These are phyloP conservation scores for Elymnias hypermnestra DNA, from an alignment of 1,140 invertebrate genomes.

Conservation along the genomic window DNA sequence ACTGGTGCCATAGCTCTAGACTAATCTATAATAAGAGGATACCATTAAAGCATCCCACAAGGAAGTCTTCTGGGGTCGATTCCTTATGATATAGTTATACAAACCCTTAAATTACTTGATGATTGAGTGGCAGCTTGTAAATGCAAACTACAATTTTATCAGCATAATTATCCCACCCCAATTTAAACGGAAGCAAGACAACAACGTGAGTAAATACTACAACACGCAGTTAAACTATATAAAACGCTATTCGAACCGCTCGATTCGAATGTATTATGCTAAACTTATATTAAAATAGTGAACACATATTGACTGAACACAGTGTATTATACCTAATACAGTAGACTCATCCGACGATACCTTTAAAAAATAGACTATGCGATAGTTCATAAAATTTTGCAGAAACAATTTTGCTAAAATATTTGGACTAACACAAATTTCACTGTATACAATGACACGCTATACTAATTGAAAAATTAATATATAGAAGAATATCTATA, in stretches of 20 bases:
- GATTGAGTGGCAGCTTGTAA: slow-evolving; percentile 3
- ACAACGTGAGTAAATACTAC: slow-evolving; percentile 23
- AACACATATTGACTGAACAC: slow-evolving; percentile 71
- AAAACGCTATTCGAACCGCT: slow-evolving; percentile 22
- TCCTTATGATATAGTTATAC: slow-evolving; percentile 5
- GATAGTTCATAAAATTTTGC: slow-evolving; percentile 31
- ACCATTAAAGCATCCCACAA: slow-evolving; percentile 1
- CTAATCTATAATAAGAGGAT: slow-evolving; percentile 6
- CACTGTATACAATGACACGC: slow-evolving; percentile 38
- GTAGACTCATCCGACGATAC: slow-evolving; percentile 27
- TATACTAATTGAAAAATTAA: slow-evolving; percentile 42
- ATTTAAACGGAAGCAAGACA: slow-evolving; percentile 19
- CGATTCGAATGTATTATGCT: slow-evolving; percentile 22
- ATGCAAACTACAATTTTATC: slow-evolving; percentile 9
- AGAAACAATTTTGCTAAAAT: slow-evolving; percentile 62
- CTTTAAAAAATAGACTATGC: slow-evolving; percentile 47
- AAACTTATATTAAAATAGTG: slow-evolving; percentile 46
- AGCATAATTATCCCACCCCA: slow-evolving; percentile 5
- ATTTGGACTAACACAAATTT: slow-evolving; percentile 62
- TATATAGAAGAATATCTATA: slow-evolving; percentile 51
- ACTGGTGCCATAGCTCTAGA: slow-evolving; percentile 5
- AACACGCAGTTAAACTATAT: slow-evolving; percentile 22
- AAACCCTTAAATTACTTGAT: slow-evolving; percentile 4
- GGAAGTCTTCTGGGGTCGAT: slow-evolving; percentile 6
- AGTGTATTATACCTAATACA: slow-evolving; percentile 38